Evolutionary conservation across 2,797 vertebrate genomes (phyloP).

Genomic region (Pseudomugil gertrudae): DNA sequence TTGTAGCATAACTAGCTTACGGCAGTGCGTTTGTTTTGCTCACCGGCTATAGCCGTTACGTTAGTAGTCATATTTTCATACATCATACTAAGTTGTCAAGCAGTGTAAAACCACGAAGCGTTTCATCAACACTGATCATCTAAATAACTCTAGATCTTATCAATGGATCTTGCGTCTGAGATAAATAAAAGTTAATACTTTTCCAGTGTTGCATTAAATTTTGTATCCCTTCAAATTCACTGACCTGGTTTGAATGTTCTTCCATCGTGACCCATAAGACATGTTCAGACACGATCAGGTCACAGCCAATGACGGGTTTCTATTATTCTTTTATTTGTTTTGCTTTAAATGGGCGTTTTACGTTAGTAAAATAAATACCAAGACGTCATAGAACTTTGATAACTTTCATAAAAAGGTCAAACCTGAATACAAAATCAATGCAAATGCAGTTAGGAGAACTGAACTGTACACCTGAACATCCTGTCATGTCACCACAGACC

Average conservation of each 20-base stretch:
- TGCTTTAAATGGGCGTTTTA: background rate
- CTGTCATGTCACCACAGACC: constrained; percentile 6
- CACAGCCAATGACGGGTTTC: background rate
- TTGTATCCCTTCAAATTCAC: background rate
- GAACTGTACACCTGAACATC: constrained; percentile 23
- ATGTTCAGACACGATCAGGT: no score
- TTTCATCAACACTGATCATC: background rate
- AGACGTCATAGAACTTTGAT: background rate
- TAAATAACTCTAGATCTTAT: background rate
- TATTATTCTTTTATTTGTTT: background rate
- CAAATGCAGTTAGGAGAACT: background rate
- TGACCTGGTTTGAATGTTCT: background rate
- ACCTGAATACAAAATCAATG: background rate
- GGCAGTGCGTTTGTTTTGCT: constrained; percentile 4
- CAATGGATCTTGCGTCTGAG: background rate
- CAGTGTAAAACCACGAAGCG: background rate
- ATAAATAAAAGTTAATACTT: background rate
- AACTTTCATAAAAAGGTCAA: background rate
- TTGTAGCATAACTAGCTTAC: constrained; percentile 5
- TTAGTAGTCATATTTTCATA: background rate
- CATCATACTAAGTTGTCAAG: background rate
- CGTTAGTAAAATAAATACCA: background rate
- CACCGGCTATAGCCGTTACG: background rate
- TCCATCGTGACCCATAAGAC: background rate
- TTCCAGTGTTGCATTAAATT: background rate